phyloP scores from a whole-genome alignment of 2,113 vertebrate genomes.

The Lophius piscatorius region DNA sequence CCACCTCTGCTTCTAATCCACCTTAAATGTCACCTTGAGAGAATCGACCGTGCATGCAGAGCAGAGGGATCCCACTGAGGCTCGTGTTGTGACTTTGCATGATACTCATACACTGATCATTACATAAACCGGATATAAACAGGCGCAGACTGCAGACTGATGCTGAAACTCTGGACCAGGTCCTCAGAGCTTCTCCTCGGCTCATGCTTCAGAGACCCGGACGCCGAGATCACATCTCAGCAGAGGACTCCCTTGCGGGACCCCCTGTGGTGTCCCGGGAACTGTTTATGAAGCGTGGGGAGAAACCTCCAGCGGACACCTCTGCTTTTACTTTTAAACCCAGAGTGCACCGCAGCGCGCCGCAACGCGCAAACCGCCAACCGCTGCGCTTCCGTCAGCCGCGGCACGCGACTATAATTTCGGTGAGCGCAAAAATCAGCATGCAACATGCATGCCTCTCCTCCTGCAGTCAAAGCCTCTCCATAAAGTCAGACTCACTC shows the following conservation, averaged over 20 bases:
- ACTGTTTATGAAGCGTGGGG: neutral
- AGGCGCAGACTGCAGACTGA: slow-evolving; percentile 1
- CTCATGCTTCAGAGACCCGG: neutral
- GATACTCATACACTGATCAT: neutral
- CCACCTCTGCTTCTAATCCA: slow-evolving; percentile 18
- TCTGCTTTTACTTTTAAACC: slow-evolving; percentile 30
- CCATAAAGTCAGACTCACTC: slow-evolving; percentile 43
- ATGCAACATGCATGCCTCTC: slow-evolving; percentile 37
- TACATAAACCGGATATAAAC: too few species aligned
- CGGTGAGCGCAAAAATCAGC: slow-evolving; percentile 41
- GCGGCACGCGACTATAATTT: slow-evolving; percentile 39
- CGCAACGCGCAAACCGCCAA: neutral
- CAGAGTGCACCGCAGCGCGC: neutral
- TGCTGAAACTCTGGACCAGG: slow-evolving; percentile 11
- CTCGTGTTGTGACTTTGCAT: too few species aligned
- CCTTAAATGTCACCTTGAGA: slow-evolving; percentile 60
- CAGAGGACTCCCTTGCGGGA: neutral
- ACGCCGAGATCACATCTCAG: rapidly evolving
- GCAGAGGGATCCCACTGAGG: too few species aligned
- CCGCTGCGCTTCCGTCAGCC: slow-evolving; percentile 7
- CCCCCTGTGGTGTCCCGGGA: slow-evolving; percentile 3
- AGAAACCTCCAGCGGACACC: slow-evolving; percentile 12
- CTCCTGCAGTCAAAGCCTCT: slow-evolving; percentile 30
- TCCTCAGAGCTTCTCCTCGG: too few species aligned
- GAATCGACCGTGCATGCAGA: slow-evolving; percentile 12